Percentiles rank a stretch among this genome's conserved stretches.
Evolutionary conservation across 2,888 invertebrate species (phyloP).

Genomic region (Parnassius smintheus): DNA sequence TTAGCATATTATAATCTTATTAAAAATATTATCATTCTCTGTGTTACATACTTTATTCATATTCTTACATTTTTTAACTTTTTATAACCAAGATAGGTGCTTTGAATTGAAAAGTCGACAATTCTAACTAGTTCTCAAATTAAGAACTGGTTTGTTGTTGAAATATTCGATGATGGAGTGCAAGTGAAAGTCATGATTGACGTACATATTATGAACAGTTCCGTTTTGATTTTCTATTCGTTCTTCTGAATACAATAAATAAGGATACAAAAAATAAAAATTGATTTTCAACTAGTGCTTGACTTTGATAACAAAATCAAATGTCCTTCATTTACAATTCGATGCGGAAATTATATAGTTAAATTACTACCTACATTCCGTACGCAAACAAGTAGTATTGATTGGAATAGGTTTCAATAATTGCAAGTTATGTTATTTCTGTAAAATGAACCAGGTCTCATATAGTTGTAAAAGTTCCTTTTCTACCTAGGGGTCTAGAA

Average conservation of each 20-base stretch:
- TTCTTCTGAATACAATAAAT: slow-evolving; percentile 10
- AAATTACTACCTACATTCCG: slow-evolving; percentile 62
- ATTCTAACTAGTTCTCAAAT: slow-evolving; percentile 35
- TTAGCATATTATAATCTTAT: too few relatives aligned
- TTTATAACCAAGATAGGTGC: too few relatives aligned
- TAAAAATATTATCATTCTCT: too few relatives aligned
- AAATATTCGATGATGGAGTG: slow-evolving; percentile 75
- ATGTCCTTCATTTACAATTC: slow-evolving; percentile 66
- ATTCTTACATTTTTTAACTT: too few relatives aligned
- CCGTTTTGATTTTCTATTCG: slow-evolving; percentile 58
- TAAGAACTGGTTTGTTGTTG: slow-evolving; percentile 70
- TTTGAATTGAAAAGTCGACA: slow-evolving; percentile 3
- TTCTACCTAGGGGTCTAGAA: too few relatives aligned
- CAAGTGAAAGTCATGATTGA: slow-evolving; percentile 77
- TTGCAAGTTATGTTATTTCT: slow-evolving; percentile 23
- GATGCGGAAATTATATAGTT: slow-evolving; percentile 68
- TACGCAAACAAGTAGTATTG: slow-evolving; percentile 32
- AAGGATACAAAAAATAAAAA: slow-evolving; percentile 11
- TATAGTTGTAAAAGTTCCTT: too few relatives aligned
- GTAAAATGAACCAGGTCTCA: neutral
- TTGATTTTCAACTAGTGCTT: slow-evolving; percentile 17
- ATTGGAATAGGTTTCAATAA: slow-evolving; percentile 23
- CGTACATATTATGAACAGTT: slow-evolving; percentile 65
- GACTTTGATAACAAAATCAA: slow-evolving; percentile 37
- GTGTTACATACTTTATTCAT: too few relatives aligned